Percentiles rank a stretch among this genome's conserved stretches.
Evolutionary conservation across 35 echinoderm and acorn worm species (phyloP).

Genomic region (Acanthaster planci): DNA sequence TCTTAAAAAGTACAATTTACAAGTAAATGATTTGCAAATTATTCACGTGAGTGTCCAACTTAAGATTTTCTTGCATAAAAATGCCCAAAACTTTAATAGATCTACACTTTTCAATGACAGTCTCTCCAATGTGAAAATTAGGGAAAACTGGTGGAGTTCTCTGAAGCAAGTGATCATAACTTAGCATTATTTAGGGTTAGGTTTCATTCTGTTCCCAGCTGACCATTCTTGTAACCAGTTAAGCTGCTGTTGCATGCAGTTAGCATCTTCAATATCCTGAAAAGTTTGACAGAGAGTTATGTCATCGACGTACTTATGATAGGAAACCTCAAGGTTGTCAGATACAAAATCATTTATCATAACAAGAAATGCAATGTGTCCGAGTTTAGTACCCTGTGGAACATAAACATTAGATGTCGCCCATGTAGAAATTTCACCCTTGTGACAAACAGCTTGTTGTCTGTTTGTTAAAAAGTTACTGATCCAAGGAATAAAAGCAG

Average conservation of each 20-base stretch:
- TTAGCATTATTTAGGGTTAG: not conserved
- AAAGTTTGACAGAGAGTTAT: not conserved
- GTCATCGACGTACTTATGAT: not conserved
- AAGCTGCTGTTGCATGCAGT: not conserved
- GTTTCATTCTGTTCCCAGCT: not conserved
- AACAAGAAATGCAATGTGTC: not conserved
- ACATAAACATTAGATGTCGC: not conserved
- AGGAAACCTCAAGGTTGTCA: not conserved
- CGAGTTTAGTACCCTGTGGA: not conserved
- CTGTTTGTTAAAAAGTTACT: not conserved
- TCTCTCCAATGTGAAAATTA: not conserved
- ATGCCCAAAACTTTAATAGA: not conserved
- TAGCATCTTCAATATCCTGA: not conserved
- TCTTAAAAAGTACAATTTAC: not conserved
- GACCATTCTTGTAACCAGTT: not conserved
- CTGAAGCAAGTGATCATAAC: not conserved
- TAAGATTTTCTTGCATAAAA: not conserved
- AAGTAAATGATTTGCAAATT: not conserved
- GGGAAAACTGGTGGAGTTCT: not conserved
- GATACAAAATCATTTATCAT: slow-evolving; percentile 8
- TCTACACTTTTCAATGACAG: not conserved
- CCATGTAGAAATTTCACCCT: not conserved
- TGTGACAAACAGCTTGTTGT: not conserved
- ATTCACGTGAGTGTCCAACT: not conserved
- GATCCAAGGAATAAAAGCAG: not conserved